phyloP scores from a whole-genome alignment of 2,797 vertebrate genomes.

The Vireo griseus region DNA sequence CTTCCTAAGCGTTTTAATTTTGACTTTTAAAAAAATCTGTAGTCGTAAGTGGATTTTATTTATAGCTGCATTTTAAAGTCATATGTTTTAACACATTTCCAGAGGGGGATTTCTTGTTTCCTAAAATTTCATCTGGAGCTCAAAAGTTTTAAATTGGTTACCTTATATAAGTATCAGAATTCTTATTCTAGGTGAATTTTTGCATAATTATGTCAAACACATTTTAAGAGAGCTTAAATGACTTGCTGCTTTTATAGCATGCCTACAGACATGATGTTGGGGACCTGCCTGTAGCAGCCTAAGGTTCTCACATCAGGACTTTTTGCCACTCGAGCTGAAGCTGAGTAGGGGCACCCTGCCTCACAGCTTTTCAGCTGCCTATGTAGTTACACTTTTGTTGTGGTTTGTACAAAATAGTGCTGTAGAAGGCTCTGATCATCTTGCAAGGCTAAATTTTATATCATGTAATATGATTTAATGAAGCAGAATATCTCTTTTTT shows the following conservation, averaged over 20 bases:
- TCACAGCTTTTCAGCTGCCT: background rate
- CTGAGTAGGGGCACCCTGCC: background rate
- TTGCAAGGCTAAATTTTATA: background rate
- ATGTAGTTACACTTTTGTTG: fast-evolving
- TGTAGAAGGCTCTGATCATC: background rate
- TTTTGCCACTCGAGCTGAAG: background rate
- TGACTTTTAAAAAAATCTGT: fast-evolving
- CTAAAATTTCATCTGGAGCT: background rate
- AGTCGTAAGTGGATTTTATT: background rate
- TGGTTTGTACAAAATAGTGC: background rate
- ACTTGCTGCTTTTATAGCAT: background rate
- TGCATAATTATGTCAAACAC: background rate
- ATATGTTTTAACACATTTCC: fast-evolving
- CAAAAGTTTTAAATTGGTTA: background rate
- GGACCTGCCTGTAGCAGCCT: background rate
- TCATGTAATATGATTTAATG: background rate
- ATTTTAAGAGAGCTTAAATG: background rate
- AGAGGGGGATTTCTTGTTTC: background rate
- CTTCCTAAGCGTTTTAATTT: background rate
- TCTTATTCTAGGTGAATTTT: background rate
- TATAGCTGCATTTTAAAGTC: background rate
- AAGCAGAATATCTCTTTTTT: background rate
- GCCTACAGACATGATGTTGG: background rate
- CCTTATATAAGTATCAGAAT: background rate
- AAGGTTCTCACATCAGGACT: background rate